Evolutionary conservation across 2,888 invertebrate species (phyloP).

Genomic region (Homarus gammarus): DNA sequence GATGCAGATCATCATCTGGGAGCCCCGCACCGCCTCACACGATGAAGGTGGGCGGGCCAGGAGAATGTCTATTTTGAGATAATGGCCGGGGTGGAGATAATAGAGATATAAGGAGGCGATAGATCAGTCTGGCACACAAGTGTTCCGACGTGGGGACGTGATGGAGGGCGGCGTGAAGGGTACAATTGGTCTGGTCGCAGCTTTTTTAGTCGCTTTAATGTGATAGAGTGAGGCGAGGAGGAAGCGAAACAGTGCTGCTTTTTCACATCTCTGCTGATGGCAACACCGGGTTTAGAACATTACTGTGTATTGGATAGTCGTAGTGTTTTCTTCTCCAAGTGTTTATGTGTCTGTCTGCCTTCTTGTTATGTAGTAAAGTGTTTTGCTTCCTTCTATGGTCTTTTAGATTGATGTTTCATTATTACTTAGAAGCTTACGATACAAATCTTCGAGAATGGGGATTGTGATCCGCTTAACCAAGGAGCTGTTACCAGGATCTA

Average conservation of each 20-base stretch:
- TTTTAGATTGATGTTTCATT: too few relatives aligned
- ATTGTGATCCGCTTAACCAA: too few relatives aligned
- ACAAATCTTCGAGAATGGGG: too few relatives aligned
- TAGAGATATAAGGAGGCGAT: slow-evolving; percentile 5
- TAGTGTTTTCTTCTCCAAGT: too few relatives aligned
- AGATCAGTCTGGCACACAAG: background rate
- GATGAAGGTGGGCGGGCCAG: background rate
- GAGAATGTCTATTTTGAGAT: slow-evolving; percentile 10
- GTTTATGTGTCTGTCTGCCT: too few relatives aligned
- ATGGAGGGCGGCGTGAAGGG: background rate
- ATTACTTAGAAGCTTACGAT: too few relatives aligned
- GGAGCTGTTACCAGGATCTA: too few relatives aligned
- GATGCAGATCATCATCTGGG: background rate
- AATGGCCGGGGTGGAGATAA: background rate
- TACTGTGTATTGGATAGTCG: too few relatives aligned
- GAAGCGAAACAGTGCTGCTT: background rate
- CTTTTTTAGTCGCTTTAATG: background rate
- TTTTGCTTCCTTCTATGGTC: too few relatives aligned
- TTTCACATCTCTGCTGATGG: too few relatives aligned
- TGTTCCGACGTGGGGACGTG: background rate
- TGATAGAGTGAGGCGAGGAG: background rate
- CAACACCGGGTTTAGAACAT: too few relatives aligned
- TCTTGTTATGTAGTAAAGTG: too few relatives aligned
- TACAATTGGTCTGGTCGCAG: background rate
- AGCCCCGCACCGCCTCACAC: background rate